phyloP scores from a whole-genome alignment of 2,113 vertebrate species.

The Albula glossodonta region DNA sequence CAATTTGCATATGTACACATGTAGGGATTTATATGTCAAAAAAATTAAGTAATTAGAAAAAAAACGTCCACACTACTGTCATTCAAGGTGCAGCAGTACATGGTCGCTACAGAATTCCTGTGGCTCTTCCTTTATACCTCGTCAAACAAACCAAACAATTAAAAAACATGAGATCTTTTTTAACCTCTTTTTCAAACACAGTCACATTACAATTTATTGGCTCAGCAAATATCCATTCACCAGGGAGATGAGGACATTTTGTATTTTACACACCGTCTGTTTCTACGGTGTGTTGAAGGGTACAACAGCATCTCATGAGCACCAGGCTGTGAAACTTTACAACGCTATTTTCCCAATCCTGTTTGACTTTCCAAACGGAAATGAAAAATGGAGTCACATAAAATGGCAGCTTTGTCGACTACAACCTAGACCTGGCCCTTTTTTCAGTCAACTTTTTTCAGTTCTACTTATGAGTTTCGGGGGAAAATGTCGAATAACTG shows the following conservation, averaged over 20 bases:
- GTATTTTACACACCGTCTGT: too few relatives aligned
- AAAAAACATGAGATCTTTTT: background rate
- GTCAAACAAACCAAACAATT: background rate
- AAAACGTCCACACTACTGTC: background rate
- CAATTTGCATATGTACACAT: background rate
- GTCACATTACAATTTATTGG: background rate
- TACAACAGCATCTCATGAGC: background rate
- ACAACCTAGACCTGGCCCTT: background rate
- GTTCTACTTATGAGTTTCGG: too few relatives aligned
- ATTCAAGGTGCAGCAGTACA: constrained; percentile 23
- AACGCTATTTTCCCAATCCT: background rate
- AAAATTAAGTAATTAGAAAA: background rate
- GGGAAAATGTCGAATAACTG: background rate
- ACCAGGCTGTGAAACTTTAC: background rate
- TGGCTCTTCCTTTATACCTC: background rate
- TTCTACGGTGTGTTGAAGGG: too few relatives aligned
- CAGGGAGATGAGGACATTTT: background rate
- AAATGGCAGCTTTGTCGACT: background rate
- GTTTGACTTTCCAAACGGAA: background rate
- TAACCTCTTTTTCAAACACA: background rate
- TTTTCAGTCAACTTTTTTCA: too few relatives aligned
- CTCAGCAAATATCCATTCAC: background rate
- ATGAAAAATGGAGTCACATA: background rate
- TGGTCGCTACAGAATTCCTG: background rate
- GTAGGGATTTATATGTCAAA: background rate